phyloP scores from a whole-genome alignment of 2,888 invertebrate species.

The Himalopsyche tibetana region DNA sequence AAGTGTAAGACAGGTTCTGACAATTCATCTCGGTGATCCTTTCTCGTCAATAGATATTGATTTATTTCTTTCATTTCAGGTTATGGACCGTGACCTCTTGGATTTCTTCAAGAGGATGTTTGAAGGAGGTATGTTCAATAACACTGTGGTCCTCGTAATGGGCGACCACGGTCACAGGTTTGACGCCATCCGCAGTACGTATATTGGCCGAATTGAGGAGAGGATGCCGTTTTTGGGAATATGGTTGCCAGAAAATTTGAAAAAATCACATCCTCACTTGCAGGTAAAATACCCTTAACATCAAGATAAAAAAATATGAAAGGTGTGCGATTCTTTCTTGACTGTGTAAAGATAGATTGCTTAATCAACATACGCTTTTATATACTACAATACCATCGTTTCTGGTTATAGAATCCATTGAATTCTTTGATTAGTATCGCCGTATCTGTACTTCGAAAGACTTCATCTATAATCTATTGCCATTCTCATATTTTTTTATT shows the following conservation, averaged over 20 bases:
- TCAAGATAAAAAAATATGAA: too few relatives aligned
- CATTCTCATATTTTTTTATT: too few relatives aligned
- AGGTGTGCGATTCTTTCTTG: neutral
- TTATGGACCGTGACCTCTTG: constrained; percentile 67
- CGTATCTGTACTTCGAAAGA: too few relatives aligned
- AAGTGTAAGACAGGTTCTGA: too few relatives aligned
- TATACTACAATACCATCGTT: too few relatives aligned
- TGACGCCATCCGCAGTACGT: constrained; percentile 67
- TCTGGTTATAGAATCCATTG: too few relatives aligned
- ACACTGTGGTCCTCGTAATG: constrained; percentile 67
- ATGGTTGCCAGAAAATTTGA: constrained; percentile 65
- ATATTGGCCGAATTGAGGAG: constrained; percentile 67
- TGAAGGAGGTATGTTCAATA: constrained; percentile 66
- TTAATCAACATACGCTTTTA: too few relatives aligned
- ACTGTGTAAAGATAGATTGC: too few relatives aligned
- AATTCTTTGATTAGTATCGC: too few relatives aligned
- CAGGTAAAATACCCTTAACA: constrained; percentile 52
- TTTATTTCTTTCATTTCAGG: constrained; percentile 64
- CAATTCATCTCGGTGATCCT: neutral
- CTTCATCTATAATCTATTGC: too few relatives aligned
- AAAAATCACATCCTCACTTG: constrained; percentile 61
- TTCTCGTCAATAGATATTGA: neutral
- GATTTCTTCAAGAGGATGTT: constrained; percentile 66
- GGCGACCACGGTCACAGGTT: constrained; percentile 68
- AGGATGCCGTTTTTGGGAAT: constrained; percentile 68